phyloP scores from a whole-genome alignment of 2,113 vertebrate species.

The Crocuta crocuta region DNA sequence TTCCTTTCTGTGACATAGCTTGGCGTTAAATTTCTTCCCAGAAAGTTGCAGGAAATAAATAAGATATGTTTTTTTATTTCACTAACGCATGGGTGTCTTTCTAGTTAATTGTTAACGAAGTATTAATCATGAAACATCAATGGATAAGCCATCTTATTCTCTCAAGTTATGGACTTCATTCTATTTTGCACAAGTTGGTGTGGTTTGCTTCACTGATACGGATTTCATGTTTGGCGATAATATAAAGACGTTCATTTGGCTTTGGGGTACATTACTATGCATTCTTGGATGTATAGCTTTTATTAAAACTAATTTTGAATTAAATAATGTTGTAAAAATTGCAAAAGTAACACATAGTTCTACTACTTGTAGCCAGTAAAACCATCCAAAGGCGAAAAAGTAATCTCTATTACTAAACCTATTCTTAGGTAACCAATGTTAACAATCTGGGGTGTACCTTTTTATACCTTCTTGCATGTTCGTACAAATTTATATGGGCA shows the following conservation, averaged over 20 bases:
- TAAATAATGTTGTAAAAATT: not conserved
- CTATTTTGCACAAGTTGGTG: not conserved
- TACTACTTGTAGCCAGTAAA: conserved; percentile 4
- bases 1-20: not conserved
- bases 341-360: conserved; percentile 4
- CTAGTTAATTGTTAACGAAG: conserved; percentile 21
- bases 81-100: not conserved
- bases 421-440: not conserved
- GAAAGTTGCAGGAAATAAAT: not conserved
- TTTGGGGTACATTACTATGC: not conserved
- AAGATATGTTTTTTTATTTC: conserved; percentile 47
- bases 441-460: not conserved
- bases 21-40: not conserved
- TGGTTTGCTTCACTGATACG: not conserved
- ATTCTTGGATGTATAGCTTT: conserved; percentile 5
- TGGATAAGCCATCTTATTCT: not conserved
- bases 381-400: conserved; percentile 12
- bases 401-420: not conserved
- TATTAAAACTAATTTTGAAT: conserved; percentile 42
- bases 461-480: not conserved
- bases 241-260: not conserved
- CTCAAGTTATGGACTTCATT: conserved; percentile 23
- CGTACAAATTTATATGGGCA: not conserved
- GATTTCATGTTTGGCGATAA: not conserved
- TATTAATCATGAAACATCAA: not conserved